Percentiles rank a stretch among this genome's conserved stretches.
Evolutionary conservation across 2,888 invertebrate genomes (phyloP).

Genomic region (Diploptera punctata): DNA sequence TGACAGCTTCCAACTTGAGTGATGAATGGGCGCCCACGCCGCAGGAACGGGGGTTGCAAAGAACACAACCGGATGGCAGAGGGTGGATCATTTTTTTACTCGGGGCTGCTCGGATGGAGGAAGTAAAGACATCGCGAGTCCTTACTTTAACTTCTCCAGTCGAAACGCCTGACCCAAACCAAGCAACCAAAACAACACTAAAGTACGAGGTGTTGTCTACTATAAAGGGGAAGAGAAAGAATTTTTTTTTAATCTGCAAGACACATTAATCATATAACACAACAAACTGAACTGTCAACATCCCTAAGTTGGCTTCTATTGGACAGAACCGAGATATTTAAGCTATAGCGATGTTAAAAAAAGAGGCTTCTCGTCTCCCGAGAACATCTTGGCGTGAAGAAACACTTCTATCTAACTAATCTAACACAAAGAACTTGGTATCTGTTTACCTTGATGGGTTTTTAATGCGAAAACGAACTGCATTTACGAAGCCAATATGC

Average conservation of each 20-base stretch:
- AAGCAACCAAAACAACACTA: background rate
- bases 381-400: slow-evolving; percentile 9
- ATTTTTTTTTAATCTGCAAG: background rate
- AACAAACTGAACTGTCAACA: slow-evolving; percentile 25
- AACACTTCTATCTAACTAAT: slow-evolving; percentile 25
- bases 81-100: background rate
- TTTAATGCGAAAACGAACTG: slow-evolving; percentile 39
- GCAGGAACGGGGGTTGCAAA: slow-evolving; percentile 23
- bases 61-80: slow-evolving; percentile 13
- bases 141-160: slow-evolving; percentile 5
- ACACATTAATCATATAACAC: slow-evolving; percentile 29
- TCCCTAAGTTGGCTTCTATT: background rate
- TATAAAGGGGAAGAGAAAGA: background rate
- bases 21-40: slow-evolving; percentile 38
- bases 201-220: slow-evolving; percentile 16
- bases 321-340: slow-evolving; percentile 29
- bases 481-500: too few species aligned
- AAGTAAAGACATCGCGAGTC: slow-evolving; percentile 1
- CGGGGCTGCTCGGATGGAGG: background rate
- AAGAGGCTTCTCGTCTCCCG: background rate
- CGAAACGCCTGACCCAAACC: slow-evolving; percentile 20
- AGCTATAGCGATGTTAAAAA: background rate
- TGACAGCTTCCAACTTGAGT: slow-evolving; percentile 41
- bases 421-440: slow-evolving; percentile 15
- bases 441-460: slow-evolving; percentile 34